phyloP scores from a whole-genome alignment of 2,888 invertebrate genomes.

The Hirtodrosophila histrioides region DNA sequence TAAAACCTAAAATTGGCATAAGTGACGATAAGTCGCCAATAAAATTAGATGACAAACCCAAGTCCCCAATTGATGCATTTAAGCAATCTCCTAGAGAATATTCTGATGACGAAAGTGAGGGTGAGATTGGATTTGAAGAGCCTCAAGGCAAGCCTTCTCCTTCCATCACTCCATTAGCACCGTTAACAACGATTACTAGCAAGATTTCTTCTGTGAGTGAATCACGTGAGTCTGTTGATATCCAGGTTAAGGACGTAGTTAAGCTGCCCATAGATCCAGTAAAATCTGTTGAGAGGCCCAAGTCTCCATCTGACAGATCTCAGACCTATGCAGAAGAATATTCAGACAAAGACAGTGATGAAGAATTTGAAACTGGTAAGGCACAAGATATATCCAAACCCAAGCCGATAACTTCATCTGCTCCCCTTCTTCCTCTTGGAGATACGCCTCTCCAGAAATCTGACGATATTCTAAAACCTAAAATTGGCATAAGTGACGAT shows the following conservation, averaged over 20 bases:
- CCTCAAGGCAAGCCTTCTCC: constrained; percentile 2
- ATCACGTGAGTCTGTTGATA: constrained; percentile 4
- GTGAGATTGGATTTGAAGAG: constrained; percentile 5
- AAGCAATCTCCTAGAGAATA: not conserved
- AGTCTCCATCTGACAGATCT: constrained; percentile 12
- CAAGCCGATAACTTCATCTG: not conserved
- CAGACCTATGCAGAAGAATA: not conserved
- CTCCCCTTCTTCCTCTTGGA: not conserved
- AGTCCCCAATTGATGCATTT: constrained; percentile 3
- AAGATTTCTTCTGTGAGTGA: constrained; percentile 6
- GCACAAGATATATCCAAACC: not conserved
- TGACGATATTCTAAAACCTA: constrained; percentile 1
- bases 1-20: not conserved
- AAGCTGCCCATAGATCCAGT: not conserved
- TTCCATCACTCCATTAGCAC: not conserved
- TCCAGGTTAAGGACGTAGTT: not conserved
- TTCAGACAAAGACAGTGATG: constrained; percentile 22
- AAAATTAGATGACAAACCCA: constrained; percentile 16
- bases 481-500: not conserved
- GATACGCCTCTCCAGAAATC: constrained; percentile 3
- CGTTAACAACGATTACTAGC: not conserved
- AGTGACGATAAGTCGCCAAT: constrained; percentile 5
- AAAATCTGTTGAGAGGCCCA: constrained; percentile 20
- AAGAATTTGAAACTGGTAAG: constrained; percentile 4
- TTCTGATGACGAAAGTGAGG: constrained; percentile 21